Conservation (phyloP, 1,140 invertebrate genomes). For the Ylistrum balloti region DNA sequence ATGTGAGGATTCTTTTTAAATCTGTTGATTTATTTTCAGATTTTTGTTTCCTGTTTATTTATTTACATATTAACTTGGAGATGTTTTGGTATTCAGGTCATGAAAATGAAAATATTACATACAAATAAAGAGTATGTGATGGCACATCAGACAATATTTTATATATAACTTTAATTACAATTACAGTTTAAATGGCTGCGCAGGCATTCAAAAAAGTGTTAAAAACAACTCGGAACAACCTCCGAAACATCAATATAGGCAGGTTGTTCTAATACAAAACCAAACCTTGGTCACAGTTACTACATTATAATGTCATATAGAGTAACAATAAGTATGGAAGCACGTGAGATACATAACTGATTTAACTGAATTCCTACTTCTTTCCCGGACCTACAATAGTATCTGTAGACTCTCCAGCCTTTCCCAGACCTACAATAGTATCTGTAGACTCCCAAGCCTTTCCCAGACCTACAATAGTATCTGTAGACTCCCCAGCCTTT, state of each 20-base stretch:
- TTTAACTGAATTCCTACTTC: neutral
- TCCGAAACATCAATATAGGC: neutral
- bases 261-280: neutral
- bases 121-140: neutral
- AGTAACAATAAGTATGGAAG: neutral
- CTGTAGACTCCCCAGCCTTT: too few relatives aligned
- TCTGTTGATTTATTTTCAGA: neutral
- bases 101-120: conserved; percentile 16
- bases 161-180: neutral
- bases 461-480: neutral
- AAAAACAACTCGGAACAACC: neutral
- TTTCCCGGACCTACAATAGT: neutral
- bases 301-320: neutral
- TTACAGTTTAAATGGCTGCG: neutral
- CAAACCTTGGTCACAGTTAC: neutral
- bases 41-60: neutral
- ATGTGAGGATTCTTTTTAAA: neutral
- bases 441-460: neutral
- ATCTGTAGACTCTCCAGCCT: neutral
- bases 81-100: neutral
- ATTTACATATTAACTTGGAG: neutral
- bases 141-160: conserved; percentile 22
- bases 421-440: neutral
- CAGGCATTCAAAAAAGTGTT: neutral
- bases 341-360: neutral